Conservation (phyloP, 2,113 vertebrate genomes). For the Pseudopipra pipra region DNA sequence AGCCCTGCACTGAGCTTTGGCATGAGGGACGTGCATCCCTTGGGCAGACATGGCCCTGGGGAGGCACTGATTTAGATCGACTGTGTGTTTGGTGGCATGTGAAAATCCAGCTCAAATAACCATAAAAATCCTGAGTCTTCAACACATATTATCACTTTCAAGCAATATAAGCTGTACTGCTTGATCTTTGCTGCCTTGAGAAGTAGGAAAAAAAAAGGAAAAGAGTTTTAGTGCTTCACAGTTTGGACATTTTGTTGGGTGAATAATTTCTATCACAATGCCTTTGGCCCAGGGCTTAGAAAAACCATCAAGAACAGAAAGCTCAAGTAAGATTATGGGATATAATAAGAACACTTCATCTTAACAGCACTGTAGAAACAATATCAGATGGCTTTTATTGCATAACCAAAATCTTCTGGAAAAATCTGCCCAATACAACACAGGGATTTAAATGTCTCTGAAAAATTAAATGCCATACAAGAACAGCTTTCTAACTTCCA, state of each 20-base stretch:
- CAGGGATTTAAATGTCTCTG: slow-evolving; percentile 8
- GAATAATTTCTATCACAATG: not conserved
- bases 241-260: not conserved
- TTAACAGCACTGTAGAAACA: not conserved
- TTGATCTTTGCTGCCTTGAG: not conserved
- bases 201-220: not conserved
- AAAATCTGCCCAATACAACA: slow-evolving; percentile 1
- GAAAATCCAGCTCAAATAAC: not conserved
- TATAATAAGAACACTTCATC: not conserved
- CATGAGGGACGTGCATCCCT: not conserved
- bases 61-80: not conserved
- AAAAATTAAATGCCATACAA: not conserved
- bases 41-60: not conserved
- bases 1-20: not conserved
- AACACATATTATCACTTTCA: not conserved
- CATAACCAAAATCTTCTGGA: slow-evolving; percentile 35
- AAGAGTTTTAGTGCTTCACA: not conserved
- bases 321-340: slow-evolving; percentile 29
- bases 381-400: slow-evolving; percentile 11
- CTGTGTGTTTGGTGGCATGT: not conserved
- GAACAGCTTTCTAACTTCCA: not conserved
- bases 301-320: slow-evolving; percentile 12
- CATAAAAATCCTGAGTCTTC: not conserved
- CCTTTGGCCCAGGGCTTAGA: slow-evolving; percentile 9
- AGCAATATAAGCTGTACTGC: not conserved